phyloP scores from a whole-genome alignment of 2,888 invertebrate genomes.

The Drosophila recens region DNA sequence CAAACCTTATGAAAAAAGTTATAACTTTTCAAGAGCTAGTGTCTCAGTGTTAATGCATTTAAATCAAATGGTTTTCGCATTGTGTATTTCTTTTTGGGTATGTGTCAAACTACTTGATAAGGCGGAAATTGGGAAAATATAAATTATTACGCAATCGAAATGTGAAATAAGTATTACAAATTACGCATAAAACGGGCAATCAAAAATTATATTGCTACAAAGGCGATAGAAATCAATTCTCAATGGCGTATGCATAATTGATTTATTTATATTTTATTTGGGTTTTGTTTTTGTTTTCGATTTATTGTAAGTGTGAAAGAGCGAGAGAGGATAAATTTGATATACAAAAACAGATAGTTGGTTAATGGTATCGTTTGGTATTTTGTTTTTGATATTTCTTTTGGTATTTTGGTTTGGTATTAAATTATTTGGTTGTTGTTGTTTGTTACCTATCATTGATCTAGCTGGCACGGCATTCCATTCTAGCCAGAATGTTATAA shows the following conservation, averaged over 20 bases:
- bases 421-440: conserved; percentile 26
- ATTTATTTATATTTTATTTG: conserved; percentile 38
- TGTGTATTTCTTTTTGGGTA: conserved; percentile 7
- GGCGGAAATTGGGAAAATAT: conserved; percentile 32
- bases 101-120: conserved; percentile 37
- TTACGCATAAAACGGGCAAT: conserved; percentile 49
- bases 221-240: conserved; percentile 64
- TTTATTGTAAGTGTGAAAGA: conserved; percentile 34
- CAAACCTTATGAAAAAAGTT: conserved; percentile 41
- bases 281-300: conserved; percentile 37
- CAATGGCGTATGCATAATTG: conserved; percentile 52
- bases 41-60: conserved; percentile 34
- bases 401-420: conserved; percentile 12
- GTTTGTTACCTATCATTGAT: conserved; percentile 94
- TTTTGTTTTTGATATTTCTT: conserved; percentile 12
- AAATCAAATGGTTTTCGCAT: conserved; percentile 23
- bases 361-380: conserved; percentile 24
- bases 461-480: conserved; percentile 98
- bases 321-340: conserved; percentile 46
- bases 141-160: conserved; percentile 45
- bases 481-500: conserved; percentile 99
- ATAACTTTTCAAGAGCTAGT: conserved; percentile 24
- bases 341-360: conserved; percentile 22
- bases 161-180: conserved; percentile 49
- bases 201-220: conserved; percentile 62